Percentiles rank a stretch among this genome's conserved stretches.
Evolutionary conservation across 2,113 vertebrate species (phyloP).

Genomic region (Elephantulus edwardii): DNA sequence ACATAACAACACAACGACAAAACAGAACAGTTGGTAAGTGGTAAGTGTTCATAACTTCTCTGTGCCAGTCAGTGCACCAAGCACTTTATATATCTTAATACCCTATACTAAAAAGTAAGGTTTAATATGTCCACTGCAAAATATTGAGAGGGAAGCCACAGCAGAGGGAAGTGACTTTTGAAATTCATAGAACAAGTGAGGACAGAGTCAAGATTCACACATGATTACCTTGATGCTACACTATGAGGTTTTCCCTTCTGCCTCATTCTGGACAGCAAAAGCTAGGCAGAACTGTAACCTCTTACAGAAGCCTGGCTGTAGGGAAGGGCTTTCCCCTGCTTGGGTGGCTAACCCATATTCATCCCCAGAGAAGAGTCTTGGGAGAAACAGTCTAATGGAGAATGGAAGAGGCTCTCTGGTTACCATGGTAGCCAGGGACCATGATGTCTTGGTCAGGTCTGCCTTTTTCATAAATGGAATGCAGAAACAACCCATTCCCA

Average conservation of each 20-base stretch:
- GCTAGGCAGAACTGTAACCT: not conserved
- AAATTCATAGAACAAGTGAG: not conserved
- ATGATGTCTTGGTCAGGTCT: not conserved
- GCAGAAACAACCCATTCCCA: not conserved
- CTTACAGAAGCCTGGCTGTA: not conserved
- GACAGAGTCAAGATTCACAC: not conserved
- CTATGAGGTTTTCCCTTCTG: not conserved
- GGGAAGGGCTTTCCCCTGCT: not conserved
- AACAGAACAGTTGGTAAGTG: not conserved
- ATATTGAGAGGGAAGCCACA: not conserved
- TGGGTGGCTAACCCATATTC: not conserved
- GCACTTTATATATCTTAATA: not conserved
- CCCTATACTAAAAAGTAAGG: not conserved
- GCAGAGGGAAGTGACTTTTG: not conserved
- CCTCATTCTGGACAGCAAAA: not conserved
- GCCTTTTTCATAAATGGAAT: not conserved
- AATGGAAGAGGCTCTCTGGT: too few species aligned
- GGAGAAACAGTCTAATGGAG: not conserved
- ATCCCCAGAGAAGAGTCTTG: not conserved
- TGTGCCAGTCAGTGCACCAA: rapidly evolving
- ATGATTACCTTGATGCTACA: rapidly evolving
- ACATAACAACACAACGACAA: too few species aligned
- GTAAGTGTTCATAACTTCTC: not conserved
- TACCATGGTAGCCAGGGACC: not conserved
- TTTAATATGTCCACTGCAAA: not conserved